Evolutionary conservation across 2,113 vertebrate genomes (phyloP).

Genomic region (Centropristis striata): DNA sequence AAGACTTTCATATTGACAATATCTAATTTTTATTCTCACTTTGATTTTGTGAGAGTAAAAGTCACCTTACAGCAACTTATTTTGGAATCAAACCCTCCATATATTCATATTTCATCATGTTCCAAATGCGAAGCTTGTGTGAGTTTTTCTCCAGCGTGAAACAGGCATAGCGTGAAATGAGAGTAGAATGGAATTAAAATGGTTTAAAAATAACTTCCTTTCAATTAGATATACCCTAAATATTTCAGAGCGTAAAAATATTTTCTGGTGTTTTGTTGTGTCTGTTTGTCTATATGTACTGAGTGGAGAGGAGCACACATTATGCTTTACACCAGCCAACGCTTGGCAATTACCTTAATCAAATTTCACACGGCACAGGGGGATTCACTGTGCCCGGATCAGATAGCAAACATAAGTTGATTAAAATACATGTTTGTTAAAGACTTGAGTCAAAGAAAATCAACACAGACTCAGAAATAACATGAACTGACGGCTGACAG

Average conservation of each 20-base stretch:
- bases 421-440: slow-evolving; percentile 75
- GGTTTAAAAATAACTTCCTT: slow-evolving; percentile 42
- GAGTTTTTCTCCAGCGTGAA: slow-evolving; percentile 11
- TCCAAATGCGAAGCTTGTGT: background rate
- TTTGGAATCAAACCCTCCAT: background rate
- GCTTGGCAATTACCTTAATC: slow-evolving; percentile 78
- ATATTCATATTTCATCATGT: slow-evolving; percentile 20
- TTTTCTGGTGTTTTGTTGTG: background rate
- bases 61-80: background rate
- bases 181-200: slow-evolving; percentile 10
- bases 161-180: background rate
- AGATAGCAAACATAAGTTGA: slow-evolving; percentile 79
- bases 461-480: slow-evolving; percentile 46
- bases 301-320: slow-evolving; percentile 34
- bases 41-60: background rate
- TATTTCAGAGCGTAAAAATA: background rate
- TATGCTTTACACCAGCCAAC: slow-evolving; percentile 55
- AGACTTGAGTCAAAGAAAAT: slow-evolving; percentile 43
- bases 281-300: slow-evolving; percentile 48
- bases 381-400: slow-evolving; percentile 67
- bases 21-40: background rate
- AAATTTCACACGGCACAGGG: slow-evolving; percentile 73
- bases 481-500: slow-evolving; percentile 14
- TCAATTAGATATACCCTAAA: slow-evolving; percentile 8
- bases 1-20: background rate